Conservation (phyloP, 2,113 vertebrate genomes). For the Boulengerochromis microlepis region DNA sequence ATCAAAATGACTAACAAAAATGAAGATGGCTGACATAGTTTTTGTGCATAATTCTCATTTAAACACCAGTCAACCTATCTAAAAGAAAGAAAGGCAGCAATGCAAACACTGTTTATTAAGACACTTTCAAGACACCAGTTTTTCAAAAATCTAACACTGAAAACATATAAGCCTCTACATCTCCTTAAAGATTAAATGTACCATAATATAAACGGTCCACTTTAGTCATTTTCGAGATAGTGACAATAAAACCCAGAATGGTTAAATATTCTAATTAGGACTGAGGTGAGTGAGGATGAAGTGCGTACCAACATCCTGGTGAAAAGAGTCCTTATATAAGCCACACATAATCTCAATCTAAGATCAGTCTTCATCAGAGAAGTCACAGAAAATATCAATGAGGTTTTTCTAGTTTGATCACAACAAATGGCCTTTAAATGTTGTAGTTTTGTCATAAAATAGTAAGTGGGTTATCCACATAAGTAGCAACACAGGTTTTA, state of each 20-base stretch:
- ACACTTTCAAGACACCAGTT: background rate
- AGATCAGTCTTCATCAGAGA: background rate
- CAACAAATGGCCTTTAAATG: background rate
- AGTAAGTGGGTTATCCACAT: background rate
- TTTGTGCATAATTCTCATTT: conserved; percentile 14
- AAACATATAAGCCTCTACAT: background rate
- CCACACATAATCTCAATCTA: background rate
- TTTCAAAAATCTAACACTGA: background rate
- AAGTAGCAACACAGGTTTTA: background rate
- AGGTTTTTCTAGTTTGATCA: background rate
- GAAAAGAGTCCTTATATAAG: background rate
- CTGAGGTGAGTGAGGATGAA: background rate
- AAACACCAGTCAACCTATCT: background rate
- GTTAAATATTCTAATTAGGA: background rate
- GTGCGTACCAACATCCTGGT: background rate
- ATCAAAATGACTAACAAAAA: background rate
- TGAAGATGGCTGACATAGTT: background rate
- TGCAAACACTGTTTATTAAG: background rate
- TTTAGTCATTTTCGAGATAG: background rate
- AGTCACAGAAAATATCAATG: background rate
- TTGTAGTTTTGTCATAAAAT: background rate
- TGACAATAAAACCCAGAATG: background rate
- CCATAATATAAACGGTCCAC: background rate
- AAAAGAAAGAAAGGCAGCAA: background rate
- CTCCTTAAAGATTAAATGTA: background rate